A percentile compares a stretch with the other conserved stretches of the same genome.
phyloP scores from a whole-genome alignment of 1,140 invertebrate genomes.

The Galleria mellonella region DNA sequence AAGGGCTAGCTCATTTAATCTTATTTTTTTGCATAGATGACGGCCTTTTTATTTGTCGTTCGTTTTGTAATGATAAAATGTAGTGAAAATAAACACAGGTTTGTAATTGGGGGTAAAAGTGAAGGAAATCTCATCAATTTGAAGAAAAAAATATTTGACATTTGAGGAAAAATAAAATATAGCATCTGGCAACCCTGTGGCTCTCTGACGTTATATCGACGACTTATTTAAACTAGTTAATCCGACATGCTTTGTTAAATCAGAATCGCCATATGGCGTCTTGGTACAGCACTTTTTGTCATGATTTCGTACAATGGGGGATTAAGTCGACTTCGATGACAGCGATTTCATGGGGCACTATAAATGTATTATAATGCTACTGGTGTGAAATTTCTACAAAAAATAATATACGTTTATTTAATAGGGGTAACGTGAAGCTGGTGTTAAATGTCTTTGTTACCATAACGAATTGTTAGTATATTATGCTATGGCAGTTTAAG shows the following conservation, averaged over 20 bases:
- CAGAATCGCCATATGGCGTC: slow-evolving; percentile 42
- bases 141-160: too few relatives aligned
- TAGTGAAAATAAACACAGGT: too few relatives aligned
- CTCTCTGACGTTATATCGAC: too few relatives aligned
- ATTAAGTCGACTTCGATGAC: slow-evolving; percentile 38
- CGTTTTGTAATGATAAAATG: too few relatives aligned
- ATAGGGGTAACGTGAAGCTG: slow-evolving; percentile 14
- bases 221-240: slow-evolving; percentile 22
- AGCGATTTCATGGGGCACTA: slow-evolving; percentile 31
- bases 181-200: too few relatives aligned
- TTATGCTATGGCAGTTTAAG: too few relatives aligned
- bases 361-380: slow-evolving; percentile 20
- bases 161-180: too few relatives aligned
- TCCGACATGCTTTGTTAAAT: slow-evolving; percentile 33
- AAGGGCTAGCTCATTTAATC: too few relatives aligned
- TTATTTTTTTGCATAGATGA: too few relatives aligned
- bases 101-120: too few relatives aligned
- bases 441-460: not conserved
- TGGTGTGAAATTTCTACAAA: slow-evolving; percentile 41
- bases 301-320: slow-evolving; percentile 28
- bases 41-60: too few relatives aligned
- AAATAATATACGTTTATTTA: slow-evolving; percentile 23
- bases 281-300: slow-evolving; percentile 11
- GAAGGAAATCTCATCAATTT: too few relatives aligned
- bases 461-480: not conserved